Evolutionary conservation across 2,113 vertebrate species (phyloP).

Genomic region (Sapayoa aenigma): DNA sequence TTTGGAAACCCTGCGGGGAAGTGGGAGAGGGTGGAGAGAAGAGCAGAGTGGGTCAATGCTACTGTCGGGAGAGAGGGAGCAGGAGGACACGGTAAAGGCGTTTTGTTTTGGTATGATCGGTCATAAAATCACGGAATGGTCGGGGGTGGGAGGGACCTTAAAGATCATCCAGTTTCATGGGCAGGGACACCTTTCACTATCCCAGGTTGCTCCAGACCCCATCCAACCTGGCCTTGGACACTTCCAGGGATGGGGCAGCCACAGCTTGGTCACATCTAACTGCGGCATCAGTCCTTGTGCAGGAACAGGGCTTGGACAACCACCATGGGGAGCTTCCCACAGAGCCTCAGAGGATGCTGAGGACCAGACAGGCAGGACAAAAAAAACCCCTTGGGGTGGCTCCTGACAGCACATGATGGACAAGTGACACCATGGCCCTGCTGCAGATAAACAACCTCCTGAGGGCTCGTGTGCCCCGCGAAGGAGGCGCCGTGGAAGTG

Average conservation of each 20-base stretch:
- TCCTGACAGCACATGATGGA: neutral
- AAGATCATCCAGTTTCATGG: fast-evolving
- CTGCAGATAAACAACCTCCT: neutral
- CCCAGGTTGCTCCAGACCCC: neutral
- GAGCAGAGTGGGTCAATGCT: fast-evolving
- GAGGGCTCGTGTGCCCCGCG: neutral
- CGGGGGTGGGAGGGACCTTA: neutral
- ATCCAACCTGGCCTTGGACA: neutral
- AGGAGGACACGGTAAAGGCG: fast-evolving
- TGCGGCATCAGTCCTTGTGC: neutral
- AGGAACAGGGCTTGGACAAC: neutral
- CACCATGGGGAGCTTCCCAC: fast-evolving
- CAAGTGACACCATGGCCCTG: neutral
- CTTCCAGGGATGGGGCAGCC: neutral
- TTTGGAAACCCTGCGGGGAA: constrained; percentile 88
- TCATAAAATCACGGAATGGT: fast-evolving
- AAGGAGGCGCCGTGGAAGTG: neutral
- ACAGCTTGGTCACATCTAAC: neutral
- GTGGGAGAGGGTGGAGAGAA: neutral
- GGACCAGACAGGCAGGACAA: neutral
- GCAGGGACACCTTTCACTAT: neutral
- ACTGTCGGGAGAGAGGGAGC: neutral
- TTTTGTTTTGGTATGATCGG: neutral
- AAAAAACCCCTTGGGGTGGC: neutral
- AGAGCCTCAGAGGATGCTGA: neutral